A percentile compares a stretch with the other conserved stretches of the same genome.
These are phyloP conservation scores for Takifugu flavidus DNA, from an alignment of 2,113 vertebrate species.

Conservation along the genomic window DNA sequence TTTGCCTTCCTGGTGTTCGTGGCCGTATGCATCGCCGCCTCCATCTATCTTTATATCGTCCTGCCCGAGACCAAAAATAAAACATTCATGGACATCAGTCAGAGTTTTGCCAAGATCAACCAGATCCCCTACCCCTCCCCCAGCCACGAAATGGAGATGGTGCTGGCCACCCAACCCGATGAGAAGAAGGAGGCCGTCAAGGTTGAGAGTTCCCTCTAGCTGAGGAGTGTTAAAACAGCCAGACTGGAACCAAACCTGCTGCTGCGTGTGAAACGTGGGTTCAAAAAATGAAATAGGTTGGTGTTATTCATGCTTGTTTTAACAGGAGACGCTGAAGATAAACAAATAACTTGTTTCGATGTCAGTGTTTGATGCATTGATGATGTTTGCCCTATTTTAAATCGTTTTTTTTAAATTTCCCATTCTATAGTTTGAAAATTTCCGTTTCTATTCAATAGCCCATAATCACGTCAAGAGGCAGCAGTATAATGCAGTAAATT, in stretches of 20 bases:
- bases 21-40: conserved; percentile 75
- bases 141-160: conserved; percentile 72
- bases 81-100: conserved; percentile 87
- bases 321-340: no score
- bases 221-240: not conserved
- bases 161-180: conserved; percentile 40
- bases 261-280: no score
- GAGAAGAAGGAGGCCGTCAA: conserved; percentile 41
- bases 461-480: no score
- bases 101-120: conserved; percentile 86
- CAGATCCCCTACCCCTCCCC: conserved; percentile 59
- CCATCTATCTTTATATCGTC: conserved; percentile 80
- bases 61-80: conserved; percentile 96
- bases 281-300: conserved; percentile 1
- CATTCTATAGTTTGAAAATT: no score
- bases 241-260: not conserved
- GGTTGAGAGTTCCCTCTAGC: conserved; percentile 66
- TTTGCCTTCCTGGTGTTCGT: conserved; percentile 91
- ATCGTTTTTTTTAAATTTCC: no score
- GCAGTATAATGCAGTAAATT: no score
- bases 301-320: conserved; percentile 45
- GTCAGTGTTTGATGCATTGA: not conserved
- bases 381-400: not conserved
- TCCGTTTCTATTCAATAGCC: no score
- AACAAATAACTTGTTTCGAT: no score